A percentile compares a stretch with the other conserved stretches of the same genome.
Evolutionary conservation across 2,888 invertebrate genomes (phyloP).

Genomic region (Drosophila rellima): DNA sequence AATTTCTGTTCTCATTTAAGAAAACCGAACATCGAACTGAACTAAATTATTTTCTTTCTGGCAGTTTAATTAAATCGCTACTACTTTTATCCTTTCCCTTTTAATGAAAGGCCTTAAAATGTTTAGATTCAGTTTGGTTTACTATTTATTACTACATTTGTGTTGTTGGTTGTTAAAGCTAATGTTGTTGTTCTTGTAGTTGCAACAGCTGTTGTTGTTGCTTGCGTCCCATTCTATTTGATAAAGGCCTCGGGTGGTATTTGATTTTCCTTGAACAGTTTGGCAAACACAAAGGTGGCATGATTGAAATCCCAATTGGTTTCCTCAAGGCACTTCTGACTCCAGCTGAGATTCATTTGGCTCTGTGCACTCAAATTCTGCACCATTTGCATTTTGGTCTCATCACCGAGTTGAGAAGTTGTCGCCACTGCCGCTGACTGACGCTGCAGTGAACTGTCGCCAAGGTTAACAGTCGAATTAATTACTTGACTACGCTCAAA

Average conservation of each 20-base stretch:
- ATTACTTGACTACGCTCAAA: conserved; percentile 58
- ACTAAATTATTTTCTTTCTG: too few relatives aligned
- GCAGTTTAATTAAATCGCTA: too few relatives aligned
- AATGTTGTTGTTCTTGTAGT: background rate
- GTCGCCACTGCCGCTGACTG: conserved; percentile 64
- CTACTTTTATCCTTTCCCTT: too few relatives aligned
- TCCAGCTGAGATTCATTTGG: conserved; percentile 69
- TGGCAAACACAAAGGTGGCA: conserved; percentile 92
- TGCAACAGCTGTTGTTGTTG: background rate
- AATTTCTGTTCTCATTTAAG: too few relatives aligned
- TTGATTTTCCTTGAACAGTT: conserved; percentile 91
- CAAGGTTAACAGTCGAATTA: conserved; percentile 47
- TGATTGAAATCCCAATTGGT: conserved; percentile 94
- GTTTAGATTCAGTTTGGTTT: background rate
- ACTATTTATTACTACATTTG: background rate
- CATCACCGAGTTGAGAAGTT: conserved; percentile 85
- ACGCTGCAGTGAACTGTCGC: conserved; percentile 73
- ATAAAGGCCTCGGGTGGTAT: conserved; percentile 94
- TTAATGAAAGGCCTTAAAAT: background rate
- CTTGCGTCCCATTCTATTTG: conserved; percentile 87
- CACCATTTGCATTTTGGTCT: conserved; percentile 91
- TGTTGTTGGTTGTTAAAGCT: conserved; percentile 3
- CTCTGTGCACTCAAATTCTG: conserved; percentile 89
- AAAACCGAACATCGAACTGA: too few relatives aligned
- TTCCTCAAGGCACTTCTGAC: conserved; percentile 91